Conservation (phyloP, 2,797 vertebrate species). For the Acanthopagrus latus region DNA sequence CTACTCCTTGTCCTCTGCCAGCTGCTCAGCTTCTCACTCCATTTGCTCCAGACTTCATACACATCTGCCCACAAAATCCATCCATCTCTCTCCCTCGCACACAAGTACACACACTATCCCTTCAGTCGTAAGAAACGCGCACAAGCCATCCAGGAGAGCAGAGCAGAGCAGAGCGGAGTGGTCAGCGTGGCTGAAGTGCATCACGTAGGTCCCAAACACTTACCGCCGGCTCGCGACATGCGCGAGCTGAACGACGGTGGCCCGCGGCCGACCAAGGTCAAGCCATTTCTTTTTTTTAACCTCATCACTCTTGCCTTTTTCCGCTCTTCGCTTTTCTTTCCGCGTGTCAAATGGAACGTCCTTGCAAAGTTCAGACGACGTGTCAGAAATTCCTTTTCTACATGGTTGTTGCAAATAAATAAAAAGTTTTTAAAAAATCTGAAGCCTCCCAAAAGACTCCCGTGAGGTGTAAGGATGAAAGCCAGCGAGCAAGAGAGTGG, state of each 20-base stretch:
- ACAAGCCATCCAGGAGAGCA: conserved; percentile 42
- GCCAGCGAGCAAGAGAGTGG: conserved; percentile 74
- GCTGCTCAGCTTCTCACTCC: conserved; percentile 85
- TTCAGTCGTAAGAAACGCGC: conserved; percentile 26
- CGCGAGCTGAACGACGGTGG: conserved; percentile 59
- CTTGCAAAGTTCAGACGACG: conserved; percentile 81
- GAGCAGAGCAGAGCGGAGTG: conserved; percentile 42
- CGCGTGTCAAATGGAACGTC: conserved; percentile 73
- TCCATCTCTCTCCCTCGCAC: conserved; percentile 42
- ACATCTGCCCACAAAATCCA: conserved; percentile 83
- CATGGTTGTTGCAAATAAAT: conserved; percentile 75
- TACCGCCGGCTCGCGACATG: conserved; percentile 45
- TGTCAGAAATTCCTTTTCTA: conserved; percentile 74
- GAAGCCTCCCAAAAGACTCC: conserved; percentile 77
- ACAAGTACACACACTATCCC: conserved; percentile 2
- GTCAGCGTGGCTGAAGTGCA: conserved; percentile 28
- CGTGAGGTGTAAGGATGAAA: conserved; percentile 85
- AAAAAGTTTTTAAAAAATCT: conserved; percentile 69
- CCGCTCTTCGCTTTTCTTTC: conserved; percentile 28
- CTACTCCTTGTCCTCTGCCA: conserved; percentile 80
- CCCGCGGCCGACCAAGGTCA: conserved; percentile 51
- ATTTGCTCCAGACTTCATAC: conserved; percentile 86
- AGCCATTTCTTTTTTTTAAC: conserved; percentile 8
- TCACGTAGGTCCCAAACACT: conserved; percentile 49
- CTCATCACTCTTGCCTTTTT: conserved; percentile 61